Base-by-base conservation (phyloP, 2,888 invertebrate genomes). In the Piscicola geometra region DNA sequence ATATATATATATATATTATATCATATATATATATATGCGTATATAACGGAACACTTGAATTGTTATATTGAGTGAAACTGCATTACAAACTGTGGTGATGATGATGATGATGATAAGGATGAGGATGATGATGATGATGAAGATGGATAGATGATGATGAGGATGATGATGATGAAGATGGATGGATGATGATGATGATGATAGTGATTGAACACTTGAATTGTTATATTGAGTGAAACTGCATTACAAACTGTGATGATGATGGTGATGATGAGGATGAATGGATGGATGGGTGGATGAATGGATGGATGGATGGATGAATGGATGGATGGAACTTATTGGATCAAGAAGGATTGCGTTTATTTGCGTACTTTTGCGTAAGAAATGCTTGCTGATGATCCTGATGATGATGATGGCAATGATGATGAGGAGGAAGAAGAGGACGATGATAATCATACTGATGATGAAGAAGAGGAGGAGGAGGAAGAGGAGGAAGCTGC, bases 1-100 rank as follows among this genome's bases (percentile, higher is more conserved):
- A 25, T 56, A n/a, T 56, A 21, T 21, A 21, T n/a, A 18, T 56
- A n/a, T 18, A 18, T 56, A 18, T 56, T 47, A 47, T 47, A 21
- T 9, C 21, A 47, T 47, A 15, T 47, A 47, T 9, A 47, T 15
- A 15, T 47, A 47, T 9, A 47, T 47, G 21, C 21, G 21, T 56
- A 56, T 56, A 56, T 56, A 5, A 18, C 21, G 21, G n/a, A 15
- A 25, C 60, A 56, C 60, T 56, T 56, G 60, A 56, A 56, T 56
- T 56, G 60, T 56, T 56, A 56, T n/a, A 56, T 25, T 56, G 21
- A 21, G n/a, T 25, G n/a, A 56, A 56, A 56, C 60, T 56, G 5
- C 12, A 5, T 56, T 25, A n/a, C n/a, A 25, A 25, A 56, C 60
- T n/a, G 5, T 25, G 5, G 25, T 56, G 60, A 56, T 56, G 60